phyloP scores from a whole-genome alignment of 1,140 invertebrate genomes.

The Scaptodrosophila lebanonensis region DNA sequence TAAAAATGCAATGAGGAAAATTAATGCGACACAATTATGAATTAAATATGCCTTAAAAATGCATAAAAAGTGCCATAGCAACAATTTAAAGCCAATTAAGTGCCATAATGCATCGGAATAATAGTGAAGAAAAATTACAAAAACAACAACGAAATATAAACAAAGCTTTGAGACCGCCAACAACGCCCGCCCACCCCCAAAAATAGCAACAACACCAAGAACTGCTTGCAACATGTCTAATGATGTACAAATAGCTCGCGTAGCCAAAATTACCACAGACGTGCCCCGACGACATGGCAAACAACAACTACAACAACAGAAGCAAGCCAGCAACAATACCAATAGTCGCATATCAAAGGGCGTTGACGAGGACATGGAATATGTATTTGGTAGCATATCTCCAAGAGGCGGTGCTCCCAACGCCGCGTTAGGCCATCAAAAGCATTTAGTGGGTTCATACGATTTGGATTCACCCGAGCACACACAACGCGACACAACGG shows the following conservation, averaged over 20 bases:
- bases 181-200: background rate
- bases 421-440: conserved; percentile 14
- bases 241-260: conserved; percentile 72
- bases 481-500: conserved; percentile 64
- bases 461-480: conserved; percentile 65
- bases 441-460: conserved; percentile 36
- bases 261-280: conserved; percentile 54
- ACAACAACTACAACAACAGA: conserved; percentile 12
- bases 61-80: conserved; percentile 11
- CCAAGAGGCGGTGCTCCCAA: conserved; percentile 36
- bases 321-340: conserved; percentile 7
- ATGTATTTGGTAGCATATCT: conserved; percentile 64
- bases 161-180: conserved; percentile 9
- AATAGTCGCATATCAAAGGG: conserved; percentile 28
- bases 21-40: conserved; percentile 27
- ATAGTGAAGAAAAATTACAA: background rate
- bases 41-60: conserved; percentile 60
- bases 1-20: conserved; percentile 46
- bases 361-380: conserved; percentile 46
- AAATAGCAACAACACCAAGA: background rate
- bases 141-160: background rate
- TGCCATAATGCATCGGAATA: conserved; percentile 32
- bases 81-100: conserved; percentile 11
- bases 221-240: conserved; percentile 55
- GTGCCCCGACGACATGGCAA: conserved; percentile 38